These are phyloP conservation scores for Drosophila pseudoananassae DNA, from an alignment of 1,140 invertebrate species.

Conservation along the genomic window DNA sequence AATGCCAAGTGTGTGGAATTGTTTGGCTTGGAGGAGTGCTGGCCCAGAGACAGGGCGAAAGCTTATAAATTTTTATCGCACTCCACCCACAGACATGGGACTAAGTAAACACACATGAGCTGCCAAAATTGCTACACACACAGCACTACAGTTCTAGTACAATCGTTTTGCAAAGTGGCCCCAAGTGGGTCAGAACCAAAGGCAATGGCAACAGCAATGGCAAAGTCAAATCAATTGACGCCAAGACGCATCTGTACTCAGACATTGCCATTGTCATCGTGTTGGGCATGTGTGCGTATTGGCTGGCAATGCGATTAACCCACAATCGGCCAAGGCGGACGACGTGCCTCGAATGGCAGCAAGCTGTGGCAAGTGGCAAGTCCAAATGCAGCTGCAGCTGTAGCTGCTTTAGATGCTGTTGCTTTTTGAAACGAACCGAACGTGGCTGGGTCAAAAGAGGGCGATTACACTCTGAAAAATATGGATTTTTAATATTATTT, in stretches of 20 bases:
- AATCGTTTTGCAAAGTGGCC: slow-evolving; percentile 33
- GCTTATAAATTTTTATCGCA: slow-evolving; percentile 64
- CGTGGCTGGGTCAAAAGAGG: slow-evolving; percentile 24
- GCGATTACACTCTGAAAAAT: neutral
- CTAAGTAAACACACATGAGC: slow-evolving; percentile 52
- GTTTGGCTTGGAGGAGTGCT: neutral
- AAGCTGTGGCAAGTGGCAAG: slow-evolving; percentile 30
- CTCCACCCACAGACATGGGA: slow-evolving; percentile 10
- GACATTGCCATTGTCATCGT: slow-evolving; percentile 34
- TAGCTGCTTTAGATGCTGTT: neutral
- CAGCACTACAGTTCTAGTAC: slow-evolving; percentile 8
- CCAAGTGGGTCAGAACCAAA: slow-evolving; percentile 41
- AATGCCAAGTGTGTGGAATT: slow-evolving; percentile 13
- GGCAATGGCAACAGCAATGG: neutral
- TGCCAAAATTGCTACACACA: slow-evolving; percentile 55
- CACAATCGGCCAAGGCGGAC: slow-evolving; percentile 45
- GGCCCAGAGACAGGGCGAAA: neutral
- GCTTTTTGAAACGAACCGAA: slow-evolving; percentile 7
- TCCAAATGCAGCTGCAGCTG: slow-evolving; percentile 21
- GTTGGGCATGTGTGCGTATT: slow-evolving; percentile 19
- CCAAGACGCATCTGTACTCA: slow-evolving; percentile 46
- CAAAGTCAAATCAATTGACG: slow-evolving; percentile 60
- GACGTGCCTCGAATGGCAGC: slow-evolving; percentile 5
- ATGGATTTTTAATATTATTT: neutral
- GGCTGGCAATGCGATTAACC: slow-evolving; percentile 64